These are phyloP conservation scores for Heteromurus nitidus DNA, from an alignment of 2,888 invertebrate species.

Conservation along the genomic window DNA sequence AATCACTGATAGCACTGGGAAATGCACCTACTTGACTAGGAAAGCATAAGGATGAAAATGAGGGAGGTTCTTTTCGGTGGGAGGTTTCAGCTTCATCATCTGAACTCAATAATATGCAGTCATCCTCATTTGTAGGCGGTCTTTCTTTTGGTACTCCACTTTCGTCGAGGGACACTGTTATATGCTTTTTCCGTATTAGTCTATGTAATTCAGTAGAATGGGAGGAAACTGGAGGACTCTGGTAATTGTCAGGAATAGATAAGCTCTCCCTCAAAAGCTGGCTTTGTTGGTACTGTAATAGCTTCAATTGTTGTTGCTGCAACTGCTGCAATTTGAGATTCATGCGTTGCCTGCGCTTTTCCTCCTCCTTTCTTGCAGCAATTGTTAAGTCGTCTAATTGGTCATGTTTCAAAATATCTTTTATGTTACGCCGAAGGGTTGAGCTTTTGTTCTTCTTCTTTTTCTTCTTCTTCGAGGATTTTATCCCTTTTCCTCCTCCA, in stretches of 20 bases:
- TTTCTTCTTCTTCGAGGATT: slow-evolving; percentile 64
- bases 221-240: too few species aligned
- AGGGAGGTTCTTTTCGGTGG: too few species aligned
- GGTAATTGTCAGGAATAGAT: background rate
- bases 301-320: slow-evolving; percentile 70
- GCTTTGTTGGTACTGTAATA: slow-evolving; percentile 69
- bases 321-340: slow-evolving; percentile 75
- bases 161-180: slow-evolving; percentile 46
- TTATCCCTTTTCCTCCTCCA: slow-evolving; percentile 25
- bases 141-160: slow-evolving; percentile 8
- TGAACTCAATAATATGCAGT: slow-evolving; percentile 49
- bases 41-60: background rate
- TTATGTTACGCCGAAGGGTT: slow-evolving; percentile 85
- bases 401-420: slow-evolving; percentile 95
- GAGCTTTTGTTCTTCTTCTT: slow-evolving; percentile 65
- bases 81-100: slow-evolving; percentile 49
- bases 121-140: slow-evolving; percentile 20
- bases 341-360: slow-evolving; percentile 80
- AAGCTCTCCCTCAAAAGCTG: slow-evolving; percentile 51
- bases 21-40: slow-evolving; percentile 25
- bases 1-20: background rate
- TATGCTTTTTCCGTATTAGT: slow-evolving; percentile 52
- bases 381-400: slow-evolving; percentile 94
- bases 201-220: too few species aligned
- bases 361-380: slow-evolving; percentile 94